A percentile compares a stretch with the other conserved stretches of the same genome.
Conservation (phyloP, 2,797 vertebrate genomes). For the Euphonia xanthogaster region DNA sequence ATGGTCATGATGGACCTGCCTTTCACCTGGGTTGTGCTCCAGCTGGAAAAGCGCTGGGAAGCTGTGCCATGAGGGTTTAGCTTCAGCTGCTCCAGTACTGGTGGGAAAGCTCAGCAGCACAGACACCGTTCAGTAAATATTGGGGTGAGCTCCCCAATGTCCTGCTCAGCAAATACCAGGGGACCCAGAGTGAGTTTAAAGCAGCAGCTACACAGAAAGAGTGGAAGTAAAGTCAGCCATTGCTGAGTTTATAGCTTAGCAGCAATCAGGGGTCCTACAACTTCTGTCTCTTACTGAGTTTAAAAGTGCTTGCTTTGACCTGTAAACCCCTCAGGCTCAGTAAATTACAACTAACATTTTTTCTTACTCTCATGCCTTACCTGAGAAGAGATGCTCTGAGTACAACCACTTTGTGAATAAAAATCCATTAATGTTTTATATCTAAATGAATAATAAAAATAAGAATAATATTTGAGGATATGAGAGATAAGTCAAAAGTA, state of each 20-base stretch:
- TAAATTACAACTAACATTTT: not conserved
- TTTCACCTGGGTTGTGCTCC: not conserved
- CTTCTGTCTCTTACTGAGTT: not conserved
- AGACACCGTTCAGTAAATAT: rapidly evolving
- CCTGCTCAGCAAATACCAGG: not conserved
- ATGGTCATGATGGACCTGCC: not conserved
- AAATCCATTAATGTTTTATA: not conserved
- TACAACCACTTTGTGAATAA: not conserved
- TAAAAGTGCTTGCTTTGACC: not conserved
- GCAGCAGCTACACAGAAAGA: not conserved
- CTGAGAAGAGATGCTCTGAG: not conserved
- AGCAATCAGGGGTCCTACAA: not conserved
- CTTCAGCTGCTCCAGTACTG: not conserved
- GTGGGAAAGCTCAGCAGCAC: not conserved
- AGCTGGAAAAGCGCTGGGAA: not conserved
- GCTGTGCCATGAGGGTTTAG: not conserved
- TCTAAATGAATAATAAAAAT: not conserved
- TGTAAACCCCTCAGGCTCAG: not conserved
- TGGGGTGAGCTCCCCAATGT: not conserved
- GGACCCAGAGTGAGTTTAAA: not conserved
- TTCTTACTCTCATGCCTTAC: not conserved
- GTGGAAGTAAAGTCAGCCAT: not conserved
- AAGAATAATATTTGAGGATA: not conserved
- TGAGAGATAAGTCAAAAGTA: not conserved
- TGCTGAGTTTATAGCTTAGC: not conserved